These are phyloP conservation scores for Meleagris gallopavo DNA, from an alignment of 2,113 vertebrate genomes.

Conservation along the genomic window DNA sequence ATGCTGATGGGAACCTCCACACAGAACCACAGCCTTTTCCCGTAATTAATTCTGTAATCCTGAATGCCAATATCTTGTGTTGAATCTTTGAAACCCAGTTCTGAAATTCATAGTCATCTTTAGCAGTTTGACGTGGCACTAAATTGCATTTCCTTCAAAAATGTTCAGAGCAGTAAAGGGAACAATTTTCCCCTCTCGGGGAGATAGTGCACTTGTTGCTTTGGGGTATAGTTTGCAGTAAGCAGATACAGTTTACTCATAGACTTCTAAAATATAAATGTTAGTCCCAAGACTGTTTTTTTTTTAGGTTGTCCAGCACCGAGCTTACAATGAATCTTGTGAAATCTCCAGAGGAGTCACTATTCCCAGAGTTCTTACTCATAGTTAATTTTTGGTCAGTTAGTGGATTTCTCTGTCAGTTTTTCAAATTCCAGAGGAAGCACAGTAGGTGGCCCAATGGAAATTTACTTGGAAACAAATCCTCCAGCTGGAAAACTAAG, in stretches of 20 bases:
- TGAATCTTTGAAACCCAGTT: conserved; percentile 20
- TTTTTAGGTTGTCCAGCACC: conserved; percentile 39
- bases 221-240: conserved; percentile 34
- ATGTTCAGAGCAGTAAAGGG: background rate
- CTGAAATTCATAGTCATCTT: conserved; percentile 20
- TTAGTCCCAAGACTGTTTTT: background rate
- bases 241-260: background rate
- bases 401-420: background rate
- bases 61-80: background rate
- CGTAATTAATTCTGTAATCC: conserved; percentile 29
- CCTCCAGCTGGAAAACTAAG: background rate
- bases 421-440: conserved; percentile 25
- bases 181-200: background rate
- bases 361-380: conserved; percentile 13
- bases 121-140: background rate
- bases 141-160: background rate
- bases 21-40: background rate
- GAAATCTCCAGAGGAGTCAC: background rate
- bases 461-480: background rate
- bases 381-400: conserved; percentile 21
- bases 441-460: background rate
- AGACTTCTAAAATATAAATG: conserved; percentile 22
- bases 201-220: background rate
- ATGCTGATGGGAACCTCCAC: background rate
- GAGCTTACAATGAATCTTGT: conserved; percentile 13